Evolutionary conservation across 2,797 vertebrate genomes (phyloP), one percentile per base, ranked within the genome.

Genomic region (Lacerta bilineata): DNA sequence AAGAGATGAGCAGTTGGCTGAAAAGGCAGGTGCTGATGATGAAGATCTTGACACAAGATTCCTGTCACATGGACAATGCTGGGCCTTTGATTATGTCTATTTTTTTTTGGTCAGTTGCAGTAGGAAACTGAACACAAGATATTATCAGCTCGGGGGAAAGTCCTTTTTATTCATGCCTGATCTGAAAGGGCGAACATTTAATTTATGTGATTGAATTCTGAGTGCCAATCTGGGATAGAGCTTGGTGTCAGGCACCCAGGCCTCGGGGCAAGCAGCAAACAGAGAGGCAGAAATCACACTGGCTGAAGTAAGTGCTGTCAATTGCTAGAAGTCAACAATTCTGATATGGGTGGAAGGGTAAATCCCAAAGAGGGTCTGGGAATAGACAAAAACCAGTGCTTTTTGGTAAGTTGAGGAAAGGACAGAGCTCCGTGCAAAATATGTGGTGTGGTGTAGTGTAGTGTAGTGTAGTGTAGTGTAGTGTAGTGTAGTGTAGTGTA

Each of bases 1-100:
- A 80, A 93, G 88, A 80, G 90, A 90, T 77, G 84, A 93, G 87
- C 88, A 90, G 50, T 88, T 85, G 84, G 88, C 89, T 93, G 90
- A 89, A 95, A 95, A 91, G 83, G 79, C 93, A 95, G 75, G 84
- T 64, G 85, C 20, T 41, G 76, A 84, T 71, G 25, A 18, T 80
- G 83, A 82, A 20, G 15, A 76, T 91, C 89, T 88, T 55, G 84
- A 89, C 90, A 86, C 3, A 5, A 15, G 80, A 76, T 61, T 33
- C 41, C 33, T 84, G 64, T 83, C 50, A 74, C 68, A 46, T 43
- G 68, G 50, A 86, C 87, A 80, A 46, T 55, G 80, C 66, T 46
- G 50, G 4, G n/a, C 8, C 13, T 13, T 90, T 81, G 84, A 69
- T 39, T 64, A 85, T 46, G 76, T 36, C 82, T 84, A 6, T 55